phyloP scores from a whole-genome alignment of 2,797 vertebrate species.

The Spatula versicolor region DNA sequence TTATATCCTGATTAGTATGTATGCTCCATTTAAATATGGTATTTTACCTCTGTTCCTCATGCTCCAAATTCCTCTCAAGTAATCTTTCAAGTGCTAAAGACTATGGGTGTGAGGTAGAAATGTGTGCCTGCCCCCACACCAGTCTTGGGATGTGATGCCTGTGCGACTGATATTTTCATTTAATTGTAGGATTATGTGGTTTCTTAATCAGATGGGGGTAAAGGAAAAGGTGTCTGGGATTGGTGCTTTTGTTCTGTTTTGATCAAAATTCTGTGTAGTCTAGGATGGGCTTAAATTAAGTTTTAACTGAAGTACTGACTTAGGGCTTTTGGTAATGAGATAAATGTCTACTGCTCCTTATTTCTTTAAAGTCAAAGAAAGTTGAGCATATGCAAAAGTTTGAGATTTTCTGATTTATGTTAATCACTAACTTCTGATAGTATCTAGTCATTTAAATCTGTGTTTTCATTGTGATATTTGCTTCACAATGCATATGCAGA shows the following conservation, averaged over 20 bases:
- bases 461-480: neutral
- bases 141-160: neutral
- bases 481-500: neutral
- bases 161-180: neutral
- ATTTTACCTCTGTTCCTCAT: neutral
- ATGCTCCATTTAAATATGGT: neutral
- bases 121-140: rapidly evolving
- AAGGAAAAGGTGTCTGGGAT: neutral
- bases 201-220: neutral
- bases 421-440: neutral
- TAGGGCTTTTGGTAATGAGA: neutral
- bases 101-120: neutral
- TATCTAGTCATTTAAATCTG: neutral
- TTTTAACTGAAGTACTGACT: neutral
- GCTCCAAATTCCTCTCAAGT: neutral
- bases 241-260: neutral
- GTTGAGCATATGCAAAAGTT: neutral
- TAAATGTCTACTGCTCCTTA: neutral
- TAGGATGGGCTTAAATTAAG: neutral
- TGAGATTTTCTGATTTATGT: neutral
- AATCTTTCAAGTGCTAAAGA: neutral
- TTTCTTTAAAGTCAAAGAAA: neutral
- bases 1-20: constrained; percentile 16
- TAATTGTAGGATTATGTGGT: neutral
- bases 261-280: neutral